Base-by-base conservation (phyloP, 2,113 vertebrate species). In the Syngnathus typhle region DNA sequence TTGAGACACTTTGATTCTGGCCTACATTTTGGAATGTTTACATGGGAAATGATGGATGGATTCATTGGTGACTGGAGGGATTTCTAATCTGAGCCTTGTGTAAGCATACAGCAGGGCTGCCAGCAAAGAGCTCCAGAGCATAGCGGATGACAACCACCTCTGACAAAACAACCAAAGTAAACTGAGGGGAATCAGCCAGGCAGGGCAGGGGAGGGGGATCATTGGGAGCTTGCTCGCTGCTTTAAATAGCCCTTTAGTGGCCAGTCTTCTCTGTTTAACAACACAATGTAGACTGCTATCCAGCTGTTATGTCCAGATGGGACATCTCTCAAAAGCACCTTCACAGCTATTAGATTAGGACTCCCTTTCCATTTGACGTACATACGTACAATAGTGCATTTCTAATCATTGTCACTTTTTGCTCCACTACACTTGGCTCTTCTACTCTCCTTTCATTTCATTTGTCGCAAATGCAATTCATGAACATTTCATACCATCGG, bases 81-180 rank as follows among this genome's bases (percentile, higher is more conserved):
- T 41, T 64, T 82, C 76, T 74, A 73, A 71, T 71, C 76, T 73
- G 37, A 68, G 72, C 54, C 71, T 72, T 65, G 62, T 74, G 69
- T 72, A 74, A 73, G 64, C 64, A 54, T n/a, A 63, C 55, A 37
- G 58, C 41, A 1, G 38, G 43, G 63, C 61, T 67, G 69, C 65
- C 70, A 70, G 60, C 37, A 60, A 77, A 67, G 32, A 21, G 67
- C 64, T 72, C 61, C 59, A 37, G 43, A 67, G 69, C 54, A 59
- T 69, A 69, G 74, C 74, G 71, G 69, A 81, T 71, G 71, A 82
- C 71, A 80, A 68, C 67, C 70, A 71, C 78, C 51, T 4, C 65
- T 70, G 74, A 68, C 65, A 70, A 74, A 71, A 65, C 23, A 76
- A 69, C 64, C 73, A 11, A 62, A 73, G 64, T 60, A 66, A 52